phyloP scores from a whole-genome alignment of 1,140 invertebrate species.

The Apolygus lucorum region DNA sequence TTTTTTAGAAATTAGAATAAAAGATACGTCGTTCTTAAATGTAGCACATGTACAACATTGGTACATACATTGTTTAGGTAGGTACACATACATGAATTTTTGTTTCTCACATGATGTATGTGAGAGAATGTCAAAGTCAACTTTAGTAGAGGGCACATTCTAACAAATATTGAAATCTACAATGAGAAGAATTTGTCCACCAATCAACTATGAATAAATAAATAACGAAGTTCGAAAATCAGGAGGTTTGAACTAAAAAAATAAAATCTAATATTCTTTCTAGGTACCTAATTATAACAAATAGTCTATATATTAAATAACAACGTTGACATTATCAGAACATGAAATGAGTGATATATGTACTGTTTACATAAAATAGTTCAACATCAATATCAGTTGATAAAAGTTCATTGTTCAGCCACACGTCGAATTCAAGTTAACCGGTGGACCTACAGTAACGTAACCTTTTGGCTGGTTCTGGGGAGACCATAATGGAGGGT shows the following conservation, averaged over 20 bases:
- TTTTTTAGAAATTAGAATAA: no score
- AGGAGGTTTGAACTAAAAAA: background rate
- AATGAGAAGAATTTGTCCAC: no score
- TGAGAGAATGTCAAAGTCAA: background rate
- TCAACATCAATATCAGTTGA: background rate
- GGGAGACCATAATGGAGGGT: slow-evolving; percentile 10
- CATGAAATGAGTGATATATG: background rate
- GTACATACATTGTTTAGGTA: no score
- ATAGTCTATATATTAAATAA: background rate
- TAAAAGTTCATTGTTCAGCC: background rate
- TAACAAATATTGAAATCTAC: background rate
- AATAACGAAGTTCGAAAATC: background rate
- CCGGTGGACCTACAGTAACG: slow-evolving; percentile 5
- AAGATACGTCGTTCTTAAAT: no score
- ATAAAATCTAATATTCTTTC: background rate
- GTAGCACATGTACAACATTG: no score
- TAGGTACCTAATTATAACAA: background rate
- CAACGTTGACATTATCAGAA: background rate
- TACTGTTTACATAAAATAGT: background rate
- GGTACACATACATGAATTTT: no score
- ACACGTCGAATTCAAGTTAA: background rate
- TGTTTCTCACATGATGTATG: background rate
- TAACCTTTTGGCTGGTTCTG: slow-evolving; percentile 14
- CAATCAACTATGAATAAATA: no score
- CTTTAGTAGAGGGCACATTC: background rate